Conservation (phyloP, 2,888 invertebrate species). For the Poecilobothrus nobilitatus region DNA sequence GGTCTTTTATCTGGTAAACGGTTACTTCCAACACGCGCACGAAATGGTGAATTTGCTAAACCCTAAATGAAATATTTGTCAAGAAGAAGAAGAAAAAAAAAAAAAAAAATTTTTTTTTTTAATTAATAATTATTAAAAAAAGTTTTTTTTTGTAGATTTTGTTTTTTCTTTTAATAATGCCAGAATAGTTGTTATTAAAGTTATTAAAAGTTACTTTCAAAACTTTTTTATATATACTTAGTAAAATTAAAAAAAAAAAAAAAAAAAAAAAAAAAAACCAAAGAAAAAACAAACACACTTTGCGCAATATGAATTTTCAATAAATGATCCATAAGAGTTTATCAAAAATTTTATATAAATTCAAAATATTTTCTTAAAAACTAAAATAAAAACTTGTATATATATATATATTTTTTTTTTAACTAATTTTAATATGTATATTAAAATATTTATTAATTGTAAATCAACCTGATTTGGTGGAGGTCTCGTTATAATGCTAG, state of each 20-base stretch:
- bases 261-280: constrained; percentile 16
- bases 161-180: no score
- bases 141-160: constrained; percentile 19
- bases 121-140: constrained; percentile 16
- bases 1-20: constrained; percentile 76
- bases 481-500: constrained; percentile 47
- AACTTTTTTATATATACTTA: no score
- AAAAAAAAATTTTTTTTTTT: neutral
- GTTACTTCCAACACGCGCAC: constrained; percentile 83
- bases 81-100: neutral
- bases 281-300: neutral
- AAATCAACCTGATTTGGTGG: constrained; percentile 43
- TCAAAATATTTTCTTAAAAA: neutral
- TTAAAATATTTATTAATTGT: neutral
- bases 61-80: constrained; percentile 39
- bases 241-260: constrained; percentile 16
- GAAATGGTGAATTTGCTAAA: constrained; percentile 69
- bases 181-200: no score
- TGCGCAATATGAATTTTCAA: neutral
- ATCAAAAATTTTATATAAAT: neutral
- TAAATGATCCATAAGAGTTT: neutral
- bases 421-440: no score
- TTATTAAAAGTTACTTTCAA: no score
- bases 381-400: neutral
- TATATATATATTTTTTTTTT: neutral